Percentiles rank a stretch among this genome's conserved stretches.
Conservation (phyloP, 2,888 invertebrate species). For the Pristionchus japonicus region DNA sequence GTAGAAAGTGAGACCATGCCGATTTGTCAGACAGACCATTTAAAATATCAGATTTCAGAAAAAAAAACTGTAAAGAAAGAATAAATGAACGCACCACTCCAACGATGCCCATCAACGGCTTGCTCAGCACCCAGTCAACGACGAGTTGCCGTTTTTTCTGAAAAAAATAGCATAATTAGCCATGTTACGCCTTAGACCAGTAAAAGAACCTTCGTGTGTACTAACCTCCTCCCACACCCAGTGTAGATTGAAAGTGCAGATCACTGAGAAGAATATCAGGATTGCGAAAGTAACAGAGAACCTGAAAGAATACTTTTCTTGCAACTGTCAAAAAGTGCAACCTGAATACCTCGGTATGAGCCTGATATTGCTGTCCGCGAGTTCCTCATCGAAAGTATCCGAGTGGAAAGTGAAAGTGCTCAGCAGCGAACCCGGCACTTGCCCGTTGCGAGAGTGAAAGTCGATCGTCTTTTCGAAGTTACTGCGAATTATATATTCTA, state of each 20-base stretch:
- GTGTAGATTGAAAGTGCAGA: slow-evolving; percentile 66
- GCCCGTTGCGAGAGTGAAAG: slow-evolving; percentile 51
- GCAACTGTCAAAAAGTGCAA: neutral
- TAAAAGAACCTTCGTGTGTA: too few species aligned
- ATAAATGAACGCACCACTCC: slow-evolving; percentile 54
- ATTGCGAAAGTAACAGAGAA: slow-evolving; percentile 68
- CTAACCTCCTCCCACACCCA: slow-evolving; percentile 53
- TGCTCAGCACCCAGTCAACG: slow-evolving; percentile 87
- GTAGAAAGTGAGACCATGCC: too few species aligned
- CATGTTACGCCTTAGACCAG: too few species aligned
- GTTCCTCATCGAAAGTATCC: slow-evolving; percentile 66
- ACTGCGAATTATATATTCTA: slow-evolving; percentile 43
- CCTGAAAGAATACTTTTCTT: slow-evolving; percentile 51
- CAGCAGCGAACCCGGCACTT: slow-evolving; percentile 54
- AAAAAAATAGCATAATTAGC: slow-evolving; percentile 82
- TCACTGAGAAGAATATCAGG: slow-evolving; percentile 66
- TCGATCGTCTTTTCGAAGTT: slow-evolving; percentile 62
- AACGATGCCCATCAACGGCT: slow-evolving; percentile 79
- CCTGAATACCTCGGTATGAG: slow-evolving; percentile 60
- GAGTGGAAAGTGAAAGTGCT: slow-evolving; percentile 69
- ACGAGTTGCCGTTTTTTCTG: slow-evolving; percentile 84
- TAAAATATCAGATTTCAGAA: too few species aligned
- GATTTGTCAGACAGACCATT: too few species aligned
- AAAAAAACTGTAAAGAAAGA: neutral
- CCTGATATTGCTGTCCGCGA: slow-evolving; percentile 65